Conservation (phyloP, 2,113 vertebrate genomes). For the Alligator sinensis region DNA sequence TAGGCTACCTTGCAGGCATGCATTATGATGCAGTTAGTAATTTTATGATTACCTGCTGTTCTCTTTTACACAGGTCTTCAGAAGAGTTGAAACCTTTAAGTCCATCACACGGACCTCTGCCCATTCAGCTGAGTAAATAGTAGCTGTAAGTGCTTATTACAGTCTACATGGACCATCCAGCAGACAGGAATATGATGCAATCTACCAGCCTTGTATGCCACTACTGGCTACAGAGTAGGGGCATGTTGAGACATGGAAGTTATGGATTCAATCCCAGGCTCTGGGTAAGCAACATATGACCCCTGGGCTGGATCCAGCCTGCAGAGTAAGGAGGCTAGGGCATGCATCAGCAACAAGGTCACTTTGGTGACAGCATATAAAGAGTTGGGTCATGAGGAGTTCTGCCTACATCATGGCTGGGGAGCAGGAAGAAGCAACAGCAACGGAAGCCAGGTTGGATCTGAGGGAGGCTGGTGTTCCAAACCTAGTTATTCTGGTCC, state of each 20-base stretch:
- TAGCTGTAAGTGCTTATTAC: too few relatives aligned
- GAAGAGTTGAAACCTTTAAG: neutral
- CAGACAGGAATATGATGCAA: neutral
- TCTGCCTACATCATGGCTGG: too few relatives aligned
- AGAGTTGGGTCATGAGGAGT: too few relatives aligned
- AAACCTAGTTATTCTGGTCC: too few relatives aligned
- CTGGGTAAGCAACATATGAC: neutral
- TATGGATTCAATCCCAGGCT: neutral
- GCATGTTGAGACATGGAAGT: neutral
- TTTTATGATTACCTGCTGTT: neutral
- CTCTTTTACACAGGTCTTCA: neutral
- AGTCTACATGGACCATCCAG: neutral
- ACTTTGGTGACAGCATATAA: too few relatives aligned
- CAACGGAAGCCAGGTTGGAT: too few relatives aligned
- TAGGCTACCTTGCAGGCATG: neutral
- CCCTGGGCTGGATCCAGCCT: too few relatives aligned
- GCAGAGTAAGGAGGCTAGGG: too few relatives aligned
- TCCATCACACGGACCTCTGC: rapidly evolving
- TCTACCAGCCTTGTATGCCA: neutral
- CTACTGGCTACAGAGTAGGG: neutral
- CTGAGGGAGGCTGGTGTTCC: too few relatives aligned
- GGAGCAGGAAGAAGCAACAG: too few relatives aligned
- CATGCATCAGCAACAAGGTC: too few relatives aligned
- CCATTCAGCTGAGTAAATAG: rapidly evolving
- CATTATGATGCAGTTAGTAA: neutral